phyloP scores from a whole-genome alignment of 1,140 invertebrate species.

The Hermatobates lingyangjiaoensis region DNA sequence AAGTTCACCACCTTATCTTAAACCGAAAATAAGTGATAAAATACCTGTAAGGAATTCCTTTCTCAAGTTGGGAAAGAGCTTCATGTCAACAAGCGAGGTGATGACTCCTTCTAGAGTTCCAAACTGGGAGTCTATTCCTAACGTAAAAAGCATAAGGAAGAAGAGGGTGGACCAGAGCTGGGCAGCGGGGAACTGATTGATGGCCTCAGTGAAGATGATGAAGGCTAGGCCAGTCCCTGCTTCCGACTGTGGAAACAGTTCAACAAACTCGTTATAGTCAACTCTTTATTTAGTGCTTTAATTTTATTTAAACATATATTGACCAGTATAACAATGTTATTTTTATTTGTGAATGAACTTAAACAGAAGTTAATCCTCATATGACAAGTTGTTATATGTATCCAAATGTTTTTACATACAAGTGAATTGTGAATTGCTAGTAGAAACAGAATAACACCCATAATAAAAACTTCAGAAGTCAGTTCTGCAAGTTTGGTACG shows the following conservation, averaged over 20 bases:
- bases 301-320: too few species aligned
- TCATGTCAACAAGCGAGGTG: slow-evolving; percentile 88
- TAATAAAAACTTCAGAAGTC: too few species aligned
- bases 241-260: slow-evolving; percentile 52
- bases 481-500: too few species aligned
- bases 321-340: too few species aligned
- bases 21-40: not conserved
- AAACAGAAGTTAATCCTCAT: not conserved
- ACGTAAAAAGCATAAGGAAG: slow-evolving; percentile 87
- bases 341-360: too few species aligned
- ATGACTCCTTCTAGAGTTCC: slow-evolving; percentile 88
- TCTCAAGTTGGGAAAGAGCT: slow-evolving; percentile 75
- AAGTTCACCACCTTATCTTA: too few species aligned
- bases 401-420: too few species aligned
- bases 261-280: not conserved
- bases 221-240: slow-evolving; percentile 85
- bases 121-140: slow-evolving; percentile 91
- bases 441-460: too few species aligned
- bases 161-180: slow-evolving; percentile 88
- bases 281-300: too few species aligned
- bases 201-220: slow-evolving; percentile 90
- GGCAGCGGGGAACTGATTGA: slow-evolving; percentile 85
- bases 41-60: slow-evolving; percentile 79
- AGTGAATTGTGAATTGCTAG: too few species aligned
- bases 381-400: not conserved